Evolutionary conservation across 2,888 invertebrate genomes (phyloP).

Genomic region (Cylloceria caligata): DNA sequence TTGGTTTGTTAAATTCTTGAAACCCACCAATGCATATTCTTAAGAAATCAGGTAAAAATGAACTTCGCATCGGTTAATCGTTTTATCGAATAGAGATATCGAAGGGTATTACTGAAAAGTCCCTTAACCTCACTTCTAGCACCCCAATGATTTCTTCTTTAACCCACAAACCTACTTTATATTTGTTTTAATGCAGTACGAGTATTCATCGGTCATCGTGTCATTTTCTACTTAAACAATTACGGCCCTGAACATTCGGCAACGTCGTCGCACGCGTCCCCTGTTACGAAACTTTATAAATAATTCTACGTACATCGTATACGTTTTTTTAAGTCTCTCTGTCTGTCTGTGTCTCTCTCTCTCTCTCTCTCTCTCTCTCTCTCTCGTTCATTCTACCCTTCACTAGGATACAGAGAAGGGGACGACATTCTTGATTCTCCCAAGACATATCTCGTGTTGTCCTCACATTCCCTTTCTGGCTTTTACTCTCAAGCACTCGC

Average conservation of each 20-base stretch:
- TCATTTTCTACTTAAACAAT: not conserved
- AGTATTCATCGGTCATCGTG: not conserved
- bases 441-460: constrained; percentile 5
- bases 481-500: constrained; percentile 16
- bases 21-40: not conserved
- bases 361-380: not conserved
- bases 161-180: not conserved
- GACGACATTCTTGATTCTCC: constrained; percentile 2
- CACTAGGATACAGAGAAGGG: not conserved
- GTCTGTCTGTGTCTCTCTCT: not conserved
- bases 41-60: constrained; percentile 4
- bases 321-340: constrained; percentile 3
- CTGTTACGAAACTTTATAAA: constrained; percentile 58
- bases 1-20: not conserved
- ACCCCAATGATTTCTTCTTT: not conserved
- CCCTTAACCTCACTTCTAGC: not conserved
- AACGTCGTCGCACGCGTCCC: constrained; percentile 26
- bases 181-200: not conserved
- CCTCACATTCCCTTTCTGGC: constrained; percentile 12
- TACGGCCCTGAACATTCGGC: constrained; percentile 55
- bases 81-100: not conserved
- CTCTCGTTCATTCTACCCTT: not conserved
- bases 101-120: not conserved
- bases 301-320: constrained; percentile 7
- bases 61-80: not conserved